Evolutionary conservation across 2,113 vertebrate genomes (phyloP), one percentile per base, ranked within the genome.

Genomic region (Aepyceros melampus): DNA sequence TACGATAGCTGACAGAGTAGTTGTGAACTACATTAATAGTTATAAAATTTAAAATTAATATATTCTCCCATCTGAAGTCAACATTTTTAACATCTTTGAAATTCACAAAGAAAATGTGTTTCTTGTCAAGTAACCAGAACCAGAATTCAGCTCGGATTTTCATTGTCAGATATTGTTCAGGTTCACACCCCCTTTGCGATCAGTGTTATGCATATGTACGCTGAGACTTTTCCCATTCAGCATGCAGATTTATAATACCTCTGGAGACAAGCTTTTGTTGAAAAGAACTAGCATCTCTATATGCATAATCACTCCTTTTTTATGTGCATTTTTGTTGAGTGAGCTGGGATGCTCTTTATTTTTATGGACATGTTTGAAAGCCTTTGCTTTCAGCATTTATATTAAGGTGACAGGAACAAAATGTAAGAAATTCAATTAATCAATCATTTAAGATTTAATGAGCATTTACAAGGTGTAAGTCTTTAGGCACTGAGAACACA

Each of bases 11-110:
- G 83, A 95, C 91, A 94, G 90, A 47, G 36, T 82, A 51, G 47
- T 89, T 96, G 64, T 84, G 55, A 95, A 53, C 43, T 71, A 81
- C 31, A 94, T 96, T 97, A 97, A 97, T 98, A 97, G 97, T 97
- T 98, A 94, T 96, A 91, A 98, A 95, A 67, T 95, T 93, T 94
- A 56, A 98, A 96, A 96, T 97, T 96, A 98, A 98, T 94, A 56
- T 97, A 98, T 96, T 98, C 96, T 97, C 40, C 76, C 96, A 96
- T 97, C 92, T 97, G 93, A 93, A 97, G 86, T 92, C 55, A 97
- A 96, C 84, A 96, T 90, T 97, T 88, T 90, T 88, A 96, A 91
- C 19, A 40, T 97, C 96, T 97, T 96, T 96, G 90, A 97, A 96
- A 94, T 92, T 78, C 47, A 25, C 67, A 91, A 90, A 95, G 85